phyloP scores from a whole-genome alignment of 1,140 invertebrate species.

The Lepidotrigona ventralis region DNA sequence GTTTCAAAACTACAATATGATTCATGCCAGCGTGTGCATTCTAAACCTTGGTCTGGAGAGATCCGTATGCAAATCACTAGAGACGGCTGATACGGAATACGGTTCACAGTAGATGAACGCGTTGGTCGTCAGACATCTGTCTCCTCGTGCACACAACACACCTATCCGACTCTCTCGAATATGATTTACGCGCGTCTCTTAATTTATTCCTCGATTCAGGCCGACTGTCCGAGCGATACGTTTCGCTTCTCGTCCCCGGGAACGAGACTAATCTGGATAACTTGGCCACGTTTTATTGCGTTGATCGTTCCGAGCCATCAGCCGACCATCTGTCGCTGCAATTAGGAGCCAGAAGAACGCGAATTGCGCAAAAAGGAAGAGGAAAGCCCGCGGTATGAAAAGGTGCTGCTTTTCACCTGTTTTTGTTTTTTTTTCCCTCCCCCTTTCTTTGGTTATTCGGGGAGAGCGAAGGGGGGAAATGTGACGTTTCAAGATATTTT shows the following conservation, averaged over 20 bases:
- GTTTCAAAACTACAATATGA: neutral
- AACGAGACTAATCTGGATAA: conserved; percentile 4
- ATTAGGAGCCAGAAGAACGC: conserved; percentile 22
- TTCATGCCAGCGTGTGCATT: neutral
- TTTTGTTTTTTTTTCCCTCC: neutral
- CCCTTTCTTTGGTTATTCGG: too few species aligned
- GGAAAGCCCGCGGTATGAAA: conserved; percentile 12
- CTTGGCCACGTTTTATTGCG: neutral
- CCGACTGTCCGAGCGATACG: too few species aligned
- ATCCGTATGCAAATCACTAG: conserved; percentile 9
- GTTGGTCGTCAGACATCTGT: conserved; percentile 27
- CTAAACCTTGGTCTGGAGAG: neutral
- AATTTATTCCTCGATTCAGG: neutral
- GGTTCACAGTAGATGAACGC: conserved; percentile 25
- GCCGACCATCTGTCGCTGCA: conserved; percentile 34
- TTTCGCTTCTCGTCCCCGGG: neutral
- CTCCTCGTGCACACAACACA: neutral
- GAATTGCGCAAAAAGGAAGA: conserved; percentile 10
- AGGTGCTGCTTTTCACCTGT: conserved; percentile 64
- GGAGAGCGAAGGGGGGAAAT: too few species aligned
- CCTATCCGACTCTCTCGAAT: neutral
- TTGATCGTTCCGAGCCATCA: neutral
- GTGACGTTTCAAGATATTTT: too few species aligned
- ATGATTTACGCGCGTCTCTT: neutral
- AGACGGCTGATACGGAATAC: neutral